These are phyloP conservation scores for Isurus oxyrinchus DNA, from an alignment of 2,113 vertebrate species.

Conservation along the genomic window DNA sequence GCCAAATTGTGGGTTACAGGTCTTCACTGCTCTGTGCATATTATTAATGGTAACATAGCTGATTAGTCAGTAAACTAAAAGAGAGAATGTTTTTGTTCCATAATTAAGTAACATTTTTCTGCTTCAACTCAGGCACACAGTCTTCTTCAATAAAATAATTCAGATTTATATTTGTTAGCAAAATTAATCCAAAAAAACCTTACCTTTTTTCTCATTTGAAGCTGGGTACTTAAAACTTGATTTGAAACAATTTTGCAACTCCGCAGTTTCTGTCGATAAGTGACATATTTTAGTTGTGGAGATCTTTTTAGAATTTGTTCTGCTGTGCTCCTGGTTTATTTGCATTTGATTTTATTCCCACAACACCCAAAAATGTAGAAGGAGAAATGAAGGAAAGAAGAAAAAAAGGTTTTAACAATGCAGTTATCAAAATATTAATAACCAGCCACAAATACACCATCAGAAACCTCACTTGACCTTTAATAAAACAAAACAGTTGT, in stretches of 20 bases:
- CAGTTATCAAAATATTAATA: not conserved
- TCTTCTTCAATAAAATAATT: not conserved
- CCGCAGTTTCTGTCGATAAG: not conserved
- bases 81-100: not conserved
- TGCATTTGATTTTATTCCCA: not conserved
- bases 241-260: too few species aligned
- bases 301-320: not conserved
- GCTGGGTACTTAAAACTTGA: not conserved
- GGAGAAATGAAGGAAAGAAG: not conserved
- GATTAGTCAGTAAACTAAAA: not conserved
- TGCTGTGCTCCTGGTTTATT: not conserved
- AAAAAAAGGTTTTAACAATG: not conserved
- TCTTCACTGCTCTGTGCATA: not conserved
- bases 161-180: not conserved
- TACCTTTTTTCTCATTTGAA: not conserved
- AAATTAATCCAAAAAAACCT: not conserved
- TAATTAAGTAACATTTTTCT: not conserved
- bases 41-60: not conserved
- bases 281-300: constrained; percentile 5
- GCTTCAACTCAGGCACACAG: not conserved
- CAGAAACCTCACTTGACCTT: not conserved
- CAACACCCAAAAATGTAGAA: not conserved
- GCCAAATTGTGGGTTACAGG: not conserved
- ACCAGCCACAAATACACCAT: not conserved
- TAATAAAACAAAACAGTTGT: not conserved